Evolutionary conservation across 2,113 vertebrate species (phyloP), one percentile per base, ranked within the genome.

Genomic region (Tachysurus vachellii): DNA sequence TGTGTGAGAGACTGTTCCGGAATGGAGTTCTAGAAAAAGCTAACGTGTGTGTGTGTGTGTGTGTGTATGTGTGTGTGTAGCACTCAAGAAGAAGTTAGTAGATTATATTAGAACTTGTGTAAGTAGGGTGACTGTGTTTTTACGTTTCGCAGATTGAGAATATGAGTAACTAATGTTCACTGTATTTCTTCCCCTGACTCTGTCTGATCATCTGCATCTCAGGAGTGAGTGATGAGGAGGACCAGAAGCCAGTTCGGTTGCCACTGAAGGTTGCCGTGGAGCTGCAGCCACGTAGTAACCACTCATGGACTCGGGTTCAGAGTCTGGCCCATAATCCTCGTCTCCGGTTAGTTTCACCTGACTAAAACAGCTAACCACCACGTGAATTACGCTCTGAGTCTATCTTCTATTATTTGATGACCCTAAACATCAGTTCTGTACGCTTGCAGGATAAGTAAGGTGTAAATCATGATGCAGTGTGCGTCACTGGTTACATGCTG

Each of bases 181-280:
- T 77, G 53, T 61, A 62, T 5, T 87, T n/a, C 31, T 85, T 62
- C 31, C 31, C 9, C 61, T 44, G 31, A 75, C 14, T 23, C 11
- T 42, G 1, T 54, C 42, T 53, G 66, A 16, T 31, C 0, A 47
- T 85, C 3, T 50, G 13, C 26, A 17, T 86, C 73, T 87, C 66
- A 99, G 98, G 98, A 9, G 92, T 98, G 73, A 99, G 98, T 91
- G 98, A 99, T 50, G 98, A 99, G 89, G 98, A 99, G 91, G 98
- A 99, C 93, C 98, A 99, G 94, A 99, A 99, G 91, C 98, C 98
- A 0, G 98, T 99, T 66, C 96, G 98, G 84, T 95, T 99, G 70
- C 98, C 98, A 21, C 93, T 99, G 82, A 98, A 97, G 91, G 97
- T 99, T 31, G 97, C 96, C 0, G 96, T 99, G 79, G 98, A 99